Percentiles rank a stretch among this genome's conserved stretches.
phyloP scores from a whole-genome alignment of 2,797 vertebrate genomes.

The Hyperoplus lanceolatus region DNA sequence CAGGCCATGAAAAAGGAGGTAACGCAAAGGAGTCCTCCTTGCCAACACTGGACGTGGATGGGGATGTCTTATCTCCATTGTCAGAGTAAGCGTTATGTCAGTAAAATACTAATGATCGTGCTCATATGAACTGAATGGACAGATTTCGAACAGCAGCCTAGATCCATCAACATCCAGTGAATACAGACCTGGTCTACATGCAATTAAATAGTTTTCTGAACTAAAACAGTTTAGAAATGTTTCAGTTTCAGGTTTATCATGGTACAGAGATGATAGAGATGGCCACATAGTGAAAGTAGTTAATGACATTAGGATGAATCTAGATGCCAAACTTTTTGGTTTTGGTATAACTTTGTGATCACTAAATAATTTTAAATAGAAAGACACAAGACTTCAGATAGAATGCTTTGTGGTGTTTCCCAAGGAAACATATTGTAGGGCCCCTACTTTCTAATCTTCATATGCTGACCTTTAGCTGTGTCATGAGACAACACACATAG shows the following conservation, averaged over 20 bases:
- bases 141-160: not conserved
- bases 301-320: not conserved
- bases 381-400: not conserved
- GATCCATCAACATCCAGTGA: not conserved
- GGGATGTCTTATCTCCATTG: conserved; percentile 45
- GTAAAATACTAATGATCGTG: not conserved
- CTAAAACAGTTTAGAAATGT: not conserved
- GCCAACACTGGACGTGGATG: conserved; percentile 45
- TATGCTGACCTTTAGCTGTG: no score
- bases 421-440: not conserved
- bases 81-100: conserved; percentile 65
- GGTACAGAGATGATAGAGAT: not conserved
- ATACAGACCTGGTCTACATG: not conserved
- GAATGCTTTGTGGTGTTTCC: not conserved
- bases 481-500: no score
- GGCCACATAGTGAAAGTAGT: not conserved
- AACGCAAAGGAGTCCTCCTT: conserved; percentile 8
- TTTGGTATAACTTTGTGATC: not conserved
- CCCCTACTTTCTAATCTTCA: not conserved
- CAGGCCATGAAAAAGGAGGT: conserved; percentile 16
- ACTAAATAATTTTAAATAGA: not conserved
- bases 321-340: not conserved
- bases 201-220: not conserved
- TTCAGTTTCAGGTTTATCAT: not conserved
- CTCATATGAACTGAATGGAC: not conserved